Base-by-base conservation (phyloP, 2,113 vertebrate genomes). In the Callochromis pleurospilus region DNA sequence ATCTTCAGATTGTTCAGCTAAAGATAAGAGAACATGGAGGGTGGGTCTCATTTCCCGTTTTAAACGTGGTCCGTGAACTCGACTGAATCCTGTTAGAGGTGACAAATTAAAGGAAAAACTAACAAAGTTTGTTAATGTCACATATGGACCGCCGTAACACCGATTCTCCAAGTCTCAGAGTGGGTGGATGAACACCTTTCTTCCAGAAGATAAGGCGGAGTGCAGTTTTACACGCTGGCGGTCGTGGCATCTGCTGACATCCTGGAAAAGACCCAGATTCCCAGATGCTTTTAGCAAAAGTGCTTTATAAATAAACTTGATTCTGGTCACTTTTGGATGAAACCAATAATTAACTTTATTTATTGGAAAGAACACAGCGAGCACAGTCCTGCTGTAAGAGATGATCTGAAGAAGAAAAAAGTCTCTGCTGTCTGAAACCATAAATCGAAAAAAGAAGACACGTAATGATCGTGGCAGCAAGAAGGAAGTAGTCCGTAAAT, bases 121-220 rank as follows among this genome's bases (percentile, higher is more conserved):
- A 70, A 10, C 5, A 24, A 1, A 8, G 38, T 24, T 36, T 38
- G 10, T 65, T 65, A 65, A 36, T 12, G 33, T 70, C 12, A 14
- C 21, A 9, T 0, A 42, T 6, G 65, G n/a, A 24, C 36, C 14
- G 0, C 36, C 13, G 6, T 4, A 14, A 15, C 38, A 15, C 3
- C 1, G 2, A 70, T 6, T 70, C 40, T 47, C 38, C 40, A 29
- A 1, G 70, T 3, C 24, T 75, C 1, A 14, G 0, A n/a, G 6
- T 12, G 42, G 42, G 4, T 26, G 65, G 38, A 73, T 0, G 21
- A 73, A 73, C 21, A 73, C 0, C 38, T 2, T 42, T 70, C 65
- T 42, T 4, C 65, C 38, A 70, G 6, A 73, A 73, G 38, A 0
- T 2, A 70, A 21, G 38, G 2, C 0, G 13, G 40, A 6, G 38